A percentile compares a stretch with the other conserved stretches of the same genome.
Conservation (phyloP, 2,113 vertebrate species). For the Murina feae region DNA sequence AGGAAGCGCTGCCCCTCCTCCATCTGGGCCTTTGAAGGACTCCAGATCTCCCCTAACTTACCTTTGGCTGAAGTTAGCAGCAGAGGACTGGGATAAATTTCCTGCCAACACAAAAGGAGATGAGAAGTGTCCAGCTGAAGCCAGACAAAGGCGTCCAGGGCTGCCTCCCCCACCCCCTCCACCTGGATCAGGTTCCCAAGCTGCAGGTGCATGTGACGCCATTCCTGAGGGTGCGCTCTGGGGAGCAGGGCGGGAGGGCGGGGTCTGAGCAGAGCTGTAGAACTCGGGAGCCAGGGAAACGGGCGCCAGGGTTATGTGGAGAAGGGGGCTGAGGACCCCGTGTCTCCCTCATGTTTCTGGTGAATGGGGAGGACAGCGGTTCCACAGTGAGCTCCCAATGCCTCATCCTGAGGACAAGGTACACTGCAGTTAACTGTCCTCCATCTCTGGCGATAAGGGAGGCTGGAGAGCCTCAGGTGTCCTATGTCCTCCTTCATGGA, state of each 20-base stretch:
- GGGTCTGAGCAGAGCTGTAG: constrained; percentile 3
- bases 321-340: neutral
- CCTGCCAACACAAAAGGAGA: constrained; percentile 65
- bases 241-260: constrained; percentile 34
- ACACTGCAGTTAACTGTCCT: neutral
- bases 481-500: neutral
- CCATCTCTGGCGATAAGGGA: neutral
- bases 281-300: neutral
- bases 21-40: neutral
- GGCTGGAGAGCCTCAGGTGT: neutral
- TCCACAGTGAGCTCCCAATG: neutral
- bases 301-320: neutral
- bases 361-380: neutral
- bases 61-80: constrained; percentile 51
- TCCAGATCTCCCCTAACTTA: constrained; percentile 49
- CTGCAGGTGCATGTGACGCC: constrained; percentile 67
- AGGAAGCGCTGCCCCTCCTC: neutral
- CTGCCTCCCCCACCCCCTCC: constrained; percentile 55
- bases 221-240: constrained; percentile 53
- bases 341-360: neutral
- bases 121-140: constrained; percentile 30
- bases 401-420: neutral
- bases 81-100: constrained; percentile 14
- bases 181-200: constrained; percentile 72
- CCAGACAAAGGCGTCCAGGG: constrained; percentile 61